These are phyloP conservation scores for Odontamblyopus lacepedii DNA, from an alignment of 2,797 vertebrate genomes.

Conservation along the genomic window DNA sequence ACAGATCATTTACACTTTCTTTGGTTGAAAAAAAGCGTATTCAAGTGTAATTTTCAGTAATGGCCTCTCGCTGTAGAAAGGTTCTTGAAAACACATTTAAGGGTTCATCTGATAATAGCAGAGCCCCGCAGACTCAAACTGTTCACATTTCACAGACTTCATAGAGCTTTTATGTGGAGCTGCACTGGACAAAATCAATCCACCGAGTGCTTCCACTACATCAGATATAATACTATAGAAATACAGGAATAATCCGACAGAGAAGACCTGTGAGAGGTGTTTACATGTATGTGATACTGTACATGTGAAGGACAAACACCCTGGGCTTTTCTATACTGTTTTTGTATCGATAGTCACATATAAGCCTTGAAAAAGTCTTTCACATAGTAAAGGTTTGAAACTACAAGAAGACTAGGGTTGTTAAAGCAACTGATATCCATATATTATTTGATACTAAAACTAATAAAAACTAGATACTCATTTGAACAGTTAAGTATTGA, in stretches of 20 bases:
- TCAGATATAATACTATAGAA: not conserved
- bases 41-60: conserved; percentile 1
- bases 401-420: not conserved
- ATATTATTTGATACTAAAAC: no score
- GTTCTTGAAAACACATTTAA: conserved; percentile 1
- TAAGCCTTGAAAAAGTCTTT: not conserved
- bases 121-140: not conserved
- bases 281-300: not conserved
- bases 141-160: conserved; percentile 10
- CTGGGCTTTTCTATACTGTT: no score
- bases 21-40: not conserved
- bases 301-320: not conserved
- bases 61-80: not conserved
- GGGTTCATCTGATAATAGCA: conserved; percentile 9
- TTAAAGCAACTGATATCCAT: no score
- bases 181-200: conserved; percentile 9
- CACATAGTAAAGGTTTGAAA: not conserved
- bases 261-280: not conserved
- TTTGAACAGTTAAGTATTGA: no score
- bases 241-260: not conserved
- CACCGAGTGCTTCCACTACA: not conserved
- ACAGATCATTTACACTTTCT: not conserved
- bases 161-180: conserved; percentile 6
- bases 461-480: no score
- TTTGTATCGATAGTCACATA: no score